Evolutionary conservation across 1,140 invertebrate species (phyloP), one percentile per base, ranked within the genome.

Genomic region (Bemisia tabaci): DNA sequence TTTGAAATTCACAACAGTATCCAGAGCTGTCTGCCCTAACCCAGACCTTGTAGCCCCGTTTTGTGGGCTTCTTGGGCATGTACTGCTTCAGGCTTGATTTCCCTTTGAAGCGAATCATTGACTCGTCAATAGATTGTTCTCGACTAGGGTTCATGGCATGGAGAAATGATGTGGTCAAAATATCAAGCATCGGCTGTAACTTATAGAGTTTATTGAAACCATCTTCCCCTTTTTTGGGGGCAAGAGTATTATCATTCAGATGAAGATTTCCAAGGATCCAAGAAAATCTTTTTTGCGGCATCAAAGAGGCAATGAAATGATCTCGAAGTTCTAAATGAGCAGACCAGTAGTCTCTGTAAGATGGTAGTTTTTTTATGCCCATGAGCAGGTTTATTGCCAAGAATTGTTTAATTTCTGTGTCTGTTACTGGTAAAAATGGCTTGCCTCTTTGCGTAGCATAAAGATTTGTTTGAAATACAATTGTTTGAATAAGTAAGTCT

Each of bases 271-370:
- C 64, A 62, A 77, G 69, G 65, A 77, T 63, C n/a, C n/a, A n/a
- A n/a, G n/a, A n/a, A n/a, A n/a, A n/a, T n/a, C n/a, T n/a, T n/a
- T n/a, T n/a, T n/a, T 68, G 75, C 77, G 63, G 65, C 76, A 79
- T 79, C 27, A 75, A 48, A 64, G 66, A 70, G 67, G 72, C 69
- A 62, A 79, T 74, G 67, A 74, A 74, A 62, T 71, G 33, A 68
- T 77, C 75, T 66, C 71, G 60, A 48, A 79, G 73, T 69, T 74
- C 71, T 63, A 67, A 26, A 72, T 77, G 73, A 27, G 67, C 68
- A 63, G 72, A 73, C 75, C 76, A 79, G 66, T 78, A 78, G 70
- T 73, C 70, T 59, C 68, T 67, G 59, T 73, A 71, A 66, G 64
- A 72, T 5, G 70, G 71, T 63, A 69, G 60, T 65, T 68, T 68